phyloP scores from a whole-genome alignment of 2,797 vertebrate species.

The Tadarida brasiliensis region DNA sequence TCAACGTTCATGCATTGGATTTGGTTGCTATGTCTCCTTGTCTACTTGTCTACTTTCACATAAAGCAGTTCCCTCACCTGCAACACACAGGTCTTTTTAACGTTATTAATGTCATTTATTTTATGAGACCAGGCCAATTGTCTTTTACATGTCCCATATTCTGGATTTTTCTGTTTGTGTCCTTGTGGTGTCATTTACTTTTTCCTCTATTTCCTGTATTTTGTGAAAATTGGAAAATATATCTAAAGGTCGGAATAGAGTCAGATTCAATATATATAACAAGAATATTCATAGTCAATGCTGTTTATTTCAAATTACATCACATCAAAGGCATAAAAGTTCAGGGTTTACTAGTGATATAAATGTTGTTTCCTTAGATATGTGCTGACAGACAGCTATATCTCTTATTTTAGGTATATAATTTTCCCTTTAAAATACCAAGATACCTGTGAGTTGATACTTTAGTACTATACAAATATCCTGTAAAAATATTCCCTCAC shows the following conservation, averaged over 20 bases:
- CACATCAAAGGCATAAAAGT: neutral
- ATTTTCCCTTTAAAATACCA: neutral
- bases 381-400: neutral
- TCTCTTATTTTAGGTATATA: neutral
- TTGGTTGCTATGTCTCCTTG: neutral
- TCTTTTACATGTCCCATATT: neutral
- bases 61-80: neutral
- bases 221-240: neutral
- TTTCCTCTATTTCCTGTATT: neutral
- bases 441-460: slow-evolving; percentile 24
- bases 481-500: neutral
- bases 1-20: neutral
- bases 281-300: neutral
- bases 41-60: neutral
- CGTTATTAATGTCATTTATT: neutral
- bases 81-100: neutral
- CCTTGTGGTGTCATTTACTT: neutral
- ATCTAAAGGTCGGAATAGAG: neutral
- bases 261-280: neutral
- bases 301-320: neutral
- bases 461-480: neutral
- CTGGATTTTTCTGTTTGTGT: neutral
- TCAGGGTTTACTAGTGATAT: neutral
- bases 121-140: neutral
- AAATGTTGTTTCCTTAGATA: slow-evolving; percentile 24